These are phyloP conservation scores for Trachelus iudaicus DNA, from an alignment of 2,888 invertebrate genomes.

Conservation along the genomic window DNA sequence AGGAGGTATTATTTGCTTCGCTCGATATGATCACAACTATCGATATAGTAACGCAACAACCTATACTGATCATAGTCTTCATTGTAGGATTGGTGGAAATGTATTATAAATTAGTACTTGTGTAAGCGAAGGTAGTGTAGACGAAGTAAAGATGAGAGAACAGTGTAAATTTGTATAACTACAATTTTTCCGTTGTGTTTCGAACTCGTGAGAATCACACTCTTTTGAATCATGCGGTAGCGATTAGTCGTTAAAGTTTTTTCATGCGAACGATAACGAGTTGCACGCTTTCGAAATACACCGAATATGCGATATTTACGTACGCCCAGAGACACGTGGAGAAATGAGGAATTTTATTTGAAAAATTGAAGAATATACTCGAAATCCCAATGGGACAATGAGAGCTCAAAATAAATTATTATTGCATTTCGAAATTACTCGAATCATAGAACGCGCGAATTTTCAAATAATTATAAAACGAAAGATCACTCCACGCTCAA, in stretches of 20 bases:
- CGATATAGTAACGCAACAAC: not conserved
- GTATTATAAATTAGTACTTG: not conserved
- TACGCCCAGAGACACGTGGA: not conserved
- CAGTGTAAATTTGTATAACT: not conserved
- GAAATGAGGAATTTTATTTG: not conserved
- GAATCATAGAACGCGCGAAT: not conserved
- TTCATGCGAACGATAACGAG: not conserved
- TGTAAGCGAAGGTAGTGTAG: not conserved
- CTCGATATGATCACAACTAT: slow-evolving; percentile 27
- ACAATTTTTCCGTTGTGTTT: not conserved
- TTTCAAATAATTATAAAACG: not conserved
- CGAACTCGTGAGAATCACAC: not conserved
- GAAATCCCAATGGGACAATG: not conserved
- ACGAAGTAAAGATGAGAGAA: not conserved
- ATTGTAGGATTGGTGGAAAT: not conserved
- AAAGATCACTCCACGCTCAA: not conserved
- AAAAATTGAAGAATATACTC: not conserved
- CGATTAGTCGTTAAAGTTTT: not conserved
- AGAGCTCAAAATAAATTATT: not conserved
- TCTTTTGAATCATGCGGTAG: not conserved
- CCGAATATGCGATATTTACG: not conserved
- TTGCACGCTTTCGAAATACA: not conserved
- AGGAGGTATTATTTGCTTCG: slow-evolving; percentile 43
- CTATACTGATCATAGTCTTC: not conserved
- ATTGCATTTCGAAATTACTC: not conserved